phyloP scores from a whole-genome alignment of 2,888 invertebrate species.

The Hartigia nigra region DNA sequence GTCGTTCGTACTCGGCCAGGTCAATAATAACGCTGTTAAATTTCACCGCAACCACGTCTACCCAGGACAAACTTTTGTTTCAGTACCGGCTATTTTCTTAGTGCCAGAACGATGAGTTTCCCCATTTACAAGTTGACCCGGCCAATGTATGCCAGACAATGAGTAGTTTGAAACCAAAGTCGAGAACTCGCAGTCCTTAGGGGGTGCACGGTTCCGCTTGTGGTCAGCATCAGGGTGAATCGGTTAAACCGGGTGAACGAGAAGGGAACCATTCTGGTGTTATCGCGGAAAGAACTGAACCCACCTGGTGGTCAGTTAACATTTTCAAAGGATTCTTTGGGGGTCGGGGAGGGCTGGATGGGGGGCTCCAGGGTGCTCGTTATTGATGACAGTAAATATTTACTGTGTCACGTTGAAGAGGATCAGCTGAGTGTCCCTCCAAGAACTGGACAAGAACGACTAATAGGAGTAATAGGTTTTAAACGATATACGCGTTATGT shows the following conservation, averaged over 20 bases:
- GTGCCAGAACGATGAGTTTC: background rate
- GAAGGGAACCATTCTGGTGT: background rate
- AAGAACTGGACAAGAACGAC: background rate
- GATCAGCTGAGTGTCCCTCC: background rate
- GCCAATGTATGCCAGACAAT: background rate
- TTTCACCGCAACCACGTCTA: conserved; percentile 13
- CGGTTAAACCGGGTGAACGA: background rate
- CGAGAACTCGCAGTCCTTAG: background rate
- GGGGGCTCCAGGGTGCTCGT: background rate
- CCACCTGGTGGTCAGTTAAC: background rate
- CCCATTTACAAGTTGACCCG: background rate
- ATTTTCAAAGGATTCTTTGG: background rate
- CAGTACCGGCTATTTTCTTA: background rate
- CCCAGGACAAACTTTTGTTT: background rate
- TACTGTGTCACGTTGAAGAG: background rate
- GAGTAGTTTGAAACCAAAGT: background rate
- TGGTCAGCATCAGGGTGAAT: background rate
- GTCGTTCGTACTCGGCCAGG: conserved; percentile 10
- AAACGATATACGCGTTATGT: background rate
- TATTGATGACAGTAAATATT: background rate
- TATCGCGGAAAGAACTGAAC: background rate
- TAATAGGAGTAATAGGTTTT: background rate
- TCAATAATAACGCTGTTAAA: conserved; percentile 21
- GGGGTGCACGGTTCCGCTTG: background rate
- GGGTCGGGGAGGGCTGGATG: too few relatives aligned